Conservation (phyloP, 2,888 invertebrate species). For the Argynnis bischoffii region DNA sequence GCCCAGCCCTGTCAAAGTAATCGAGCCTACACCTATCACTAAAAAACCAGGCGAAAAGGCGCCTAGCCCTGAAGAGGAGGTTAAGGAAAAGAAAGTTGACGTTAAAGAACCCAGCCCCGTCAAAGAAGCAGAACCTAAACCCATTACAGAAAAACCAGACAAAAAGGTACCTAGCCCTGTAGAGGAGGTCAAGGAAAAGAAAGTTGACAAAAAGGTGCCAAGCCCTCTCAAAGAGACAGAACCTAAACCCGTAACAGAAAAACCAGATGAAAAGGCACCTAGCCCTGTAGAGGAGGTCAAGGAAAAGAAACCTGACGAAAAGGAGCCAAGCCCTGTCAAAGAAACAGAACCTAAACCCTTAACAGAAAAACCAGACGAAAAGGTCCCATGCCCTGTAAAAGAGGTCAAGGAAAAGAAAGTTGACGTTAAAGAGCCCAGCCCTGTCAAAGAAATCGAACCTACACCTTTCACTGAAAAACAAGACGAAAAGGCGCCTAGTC, state of each 20-base stretch:
- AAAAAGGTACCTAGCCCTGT: constrained; percentile 31
- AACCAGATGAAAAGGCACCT: constrained; percentile 7
- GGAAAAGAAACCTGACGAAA: background rate
- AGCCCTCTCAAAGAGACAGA: constrained; percentile 23
- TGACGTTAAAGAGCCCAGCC: no score
- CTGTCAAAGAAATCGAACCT: no score
- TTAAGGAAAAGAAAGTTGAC: constrained; percentile 25
- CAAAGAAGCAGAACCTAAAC: constrained; percentile 24
- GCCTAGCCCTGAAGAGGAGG: constrained; percentile 13
- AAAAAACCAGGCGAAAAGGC: constrained; percentile 21
- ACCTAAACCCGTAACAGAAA: background rate
- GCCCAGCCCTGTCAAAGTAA: background rate
- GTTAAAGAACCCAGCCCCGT: constrained; percentile 30
- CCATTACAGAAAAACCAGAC: constrained; percentile 27
- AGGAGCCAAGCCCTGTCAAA: background rate
- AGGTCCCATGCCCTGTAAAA: no score
- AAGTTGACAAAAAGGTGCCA: constrained; percentile 26
- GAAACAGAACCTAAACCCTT: no score
- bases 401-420: no score
- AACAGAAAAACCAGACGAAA: no score
- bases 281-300: background rate
- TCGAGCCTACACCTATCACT: background rate
- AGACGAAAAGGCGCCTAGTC: no score
- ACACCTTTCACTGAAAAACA: no score
- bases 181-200: background rate